Conservation (phyloP, 2,888 invertebrate genomes). For the Lasius fuliginosus region DNA sequence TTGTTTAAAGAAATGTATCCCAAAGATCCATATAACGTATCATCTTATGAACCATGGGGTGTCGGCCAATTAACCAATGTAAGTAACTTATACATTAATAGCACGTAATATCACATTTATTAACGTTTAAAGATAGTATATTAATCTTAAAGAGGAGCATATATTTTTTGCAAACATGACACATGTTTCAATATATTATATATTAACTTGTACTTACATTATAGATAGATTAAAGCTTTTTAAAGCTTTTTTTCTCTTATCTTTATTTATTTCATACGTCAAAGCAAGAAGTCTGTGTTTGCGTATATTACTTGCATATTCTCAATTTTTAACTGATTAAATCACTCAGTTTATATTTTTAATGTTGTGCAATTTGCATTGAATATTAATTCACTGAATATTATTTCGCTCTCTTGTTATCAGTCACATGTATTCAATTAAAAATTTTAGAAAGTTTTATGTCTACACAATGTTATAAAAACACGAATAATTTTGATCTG, state of each 20-base stretch:
- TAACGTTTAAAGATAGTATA: constrained; percentile 10
- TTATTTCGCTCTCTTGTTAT: neutral
- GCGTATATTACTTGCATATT: neutral
- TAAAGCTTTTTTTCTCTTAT: neutral
- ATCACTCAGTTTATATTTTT: neutral
- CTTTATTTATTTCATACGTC: neutral
- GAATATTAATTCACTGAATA: neutral
- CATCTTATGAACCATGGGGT: constrained; percentile 87
- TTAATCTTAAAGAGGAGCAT: constrained; percentile 5
- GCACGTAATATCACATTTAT: neutral
- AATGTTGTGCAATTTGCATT: neutral
- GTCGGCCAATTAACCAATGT: constrained; percentile 88
- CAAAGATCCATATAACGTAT: constrained; percentile 86
- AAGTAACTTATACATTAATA: constrained; percentile 61
- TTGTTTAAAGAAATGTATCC: constrained; percentile 83
- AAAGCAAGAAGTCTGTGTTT: neutral
- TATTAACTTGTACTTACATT: neutral
- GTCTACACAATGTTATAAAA: neutral
- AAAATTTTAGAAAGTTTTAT: neutral
- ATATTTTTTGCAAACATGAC: neutral
- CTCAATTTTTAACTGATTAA: neutral
- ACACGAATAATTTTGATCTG: neutral
- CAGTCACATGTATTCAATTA: neutral
- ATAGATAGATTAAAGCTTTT: neutral
- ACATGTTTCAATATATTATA: neutral